Evolutionary conservation across 2,888 invertebrate genomes (phyloP), one percentile per base, ranked within the genome.

Genomic region (Pinctada fucata): DNA sequence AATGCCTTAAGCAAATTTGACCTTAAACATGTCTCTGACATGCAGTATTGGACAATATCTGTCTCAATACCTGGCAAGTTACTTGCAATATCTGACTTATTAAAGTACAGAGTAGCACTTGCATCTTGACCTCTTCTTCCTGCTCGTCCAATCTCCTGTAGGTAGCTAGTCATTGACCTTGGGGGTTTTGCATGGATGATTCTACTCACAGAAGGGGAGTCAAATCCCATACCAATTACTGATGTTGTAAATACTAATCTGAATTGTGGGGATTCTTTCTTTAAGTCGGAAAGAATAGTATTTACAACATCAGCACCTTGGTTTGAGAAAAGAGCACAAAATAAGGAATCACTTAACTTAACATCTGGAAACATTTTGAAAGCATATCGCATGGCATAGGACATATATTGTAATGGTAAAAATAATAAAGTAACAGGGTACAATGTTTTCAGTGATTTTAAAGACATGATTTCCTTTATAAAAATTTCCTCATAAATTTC

Each of bases 171-270:
- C 8, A 79, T 49, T 64, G 66, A 76, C 63, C 80, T 64, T 66
- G 82, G 82, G 45, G 80, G 82, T 3, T 72, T 77, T 6, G 79
- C 31, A 79, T 79, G 82, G 58, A 82, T 65, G 10, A 82, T 48
- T 50, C 64, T 8, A 4, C 67, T 72, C 4, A 81, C 80, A 75
- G 68, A 76, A 64, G 45, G 45, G 1, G 81, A 79, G 70, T 81
- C 79, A 77, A 82, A 82, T 8, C 82, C 82, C 82, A 82, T 79
- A 13, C 82, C 82, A 16, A 70, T n/a, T 63, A 82, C 69, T 6
- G 80, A 80, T 16, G 82, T 79, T 49, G 80, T 77, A 16, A 82
- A 51, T 3, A 82, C 74, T 10, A 82, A 63, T 65, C 82, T 45
- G 63, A 78, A 72, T 63, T 48, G n/a, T 68, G 77, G 75, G 45